These are phyloP conservation scores for Porites lutea DNA, from an alignment of 64 coral and sea anemone genomes.

Conservation along the genomic window DNA sequence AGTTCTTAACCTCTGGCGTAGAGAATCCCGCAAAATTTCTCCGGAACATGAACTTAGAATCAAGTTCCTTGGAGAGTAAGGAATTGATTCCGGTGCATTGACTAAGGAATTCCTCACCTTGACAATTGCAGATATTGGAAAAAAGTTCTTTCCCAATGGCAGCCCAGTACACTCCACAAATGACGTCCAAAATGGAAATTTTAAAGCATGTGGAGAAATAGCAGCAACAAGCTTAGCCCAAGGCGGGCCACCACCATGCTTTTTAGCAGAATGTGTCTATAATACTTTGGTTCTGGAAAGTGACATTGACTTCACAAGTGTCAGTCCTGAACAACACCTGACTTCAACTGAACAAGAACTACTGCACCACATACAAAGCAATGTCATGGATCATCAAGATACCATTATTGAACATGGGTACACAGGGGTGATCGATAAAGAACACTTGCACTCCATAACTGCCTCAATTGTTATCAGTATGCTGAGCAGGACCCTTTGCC, in stretches of 20 bases:
- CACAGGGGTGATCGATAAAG: conserved; percentile 6
- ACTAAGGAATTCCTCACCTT: conserved; percentile 1
- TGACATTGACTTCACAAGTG: conserved; percentile 22
- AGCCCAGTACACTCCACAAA: not conserved
- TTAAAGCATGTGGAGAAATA: conserved; percentile 42
- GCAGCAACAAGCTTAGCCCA: conserved; percentile 36
- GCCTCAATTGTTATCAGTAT: conserved; percentile 12
- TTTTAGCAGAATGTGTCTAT: conserved; percentile 49
- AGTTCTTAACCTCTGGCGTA: conserved; percentile 15
- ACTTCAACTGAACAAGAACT: conserved; percentile 8
- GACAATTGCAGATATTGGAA: no score
- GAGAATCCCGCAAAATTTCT: conserved; percentile 8
- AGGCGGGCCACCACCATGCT: conserved; percentile 34
- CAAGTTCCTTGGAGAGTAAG: conserved; percentile 23
- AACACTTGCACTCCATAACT: conserved; percentile 8
- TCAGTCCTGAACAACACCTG: conserved; percentile 19
- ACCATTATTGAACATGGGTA: not conserved
- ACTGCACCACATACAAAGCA: not conserved
- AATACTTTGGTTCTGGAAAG: conserved; percentile 11
- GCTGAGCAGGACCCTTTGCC: not conserved
- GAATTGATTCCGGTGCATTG: conserved; percentile 16
- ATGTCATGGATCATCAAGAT: not conserved
- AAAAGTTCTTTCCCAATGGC: not conserved
- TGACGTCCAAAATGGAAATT: conserved; percentile 47
- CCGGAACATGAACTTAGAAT: conserved; percentile 23